Conservation (phyloP, 2,797 vertebrate genomes). For the Gastrophryne carolinensis region DNA sequence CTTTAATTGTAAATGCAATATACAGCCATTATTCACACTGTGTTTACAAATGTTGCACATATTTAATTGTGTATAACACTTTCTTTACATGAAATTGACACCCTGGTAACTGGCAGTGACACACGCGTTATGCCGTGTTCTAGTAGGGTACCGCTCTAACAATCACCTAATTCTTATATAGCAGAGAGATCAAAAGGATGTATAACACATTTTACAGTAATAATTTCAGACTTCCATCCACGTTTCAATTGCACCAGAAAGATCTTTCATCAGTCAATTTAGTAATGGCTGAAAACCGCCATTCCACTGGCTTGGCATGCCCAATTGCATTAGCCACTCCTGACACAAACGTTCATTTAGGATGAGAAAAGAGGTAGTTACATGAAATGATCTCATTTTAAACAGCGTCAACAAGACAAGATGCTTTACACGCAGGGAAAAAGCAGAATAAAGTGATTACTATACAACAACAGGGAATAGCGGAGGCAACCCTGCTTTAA, state of each 20-base stretch:
- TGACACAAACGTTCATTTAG: constrained; percentile 51
- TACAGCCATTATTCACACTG: background rate
- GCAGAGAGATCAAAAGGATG: constrained; percentile 6
- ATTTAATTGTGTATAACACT: background rate
- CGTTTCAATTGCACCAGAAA: constrained; percentile 26
- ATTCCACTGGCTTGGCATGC: constrained; percentile 51
- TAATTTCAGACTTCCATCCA: constrained; percentile 19
- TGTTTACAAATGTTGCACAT: background rate
- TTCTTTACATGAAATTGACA: constrained; percentile 15
- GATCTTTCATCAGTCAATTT: constrained; percentile 50
- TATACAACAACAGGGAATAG: background rate
- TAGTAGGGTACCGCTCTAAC: background rate
- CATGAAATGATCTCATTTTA: constrained; percentile 51
- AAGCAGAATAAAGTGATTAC: constrained; percentile 26
- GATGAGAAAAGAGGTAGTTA: constrained; percentile 50
- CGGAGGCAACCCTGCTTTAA: background rate
- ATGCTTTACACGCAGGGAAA: constrained; percentile 21
- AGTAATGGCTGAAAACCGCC: constrained; percentile 47
- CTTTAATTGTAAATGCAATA: background rate
- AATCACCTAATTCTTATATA: background rate
- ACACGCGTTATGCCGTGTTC: background rate
- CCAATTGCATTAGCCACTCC: constrained; percentile 53
- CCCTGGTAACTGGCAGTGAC: background rate
- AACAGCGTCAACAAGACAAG: constrained; percentile 48
- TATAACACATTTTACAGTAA: constrained; percentile 21